Conservation (phyloP, 2,888 invertebrate species). For the Selenia dentaria region DNA sequence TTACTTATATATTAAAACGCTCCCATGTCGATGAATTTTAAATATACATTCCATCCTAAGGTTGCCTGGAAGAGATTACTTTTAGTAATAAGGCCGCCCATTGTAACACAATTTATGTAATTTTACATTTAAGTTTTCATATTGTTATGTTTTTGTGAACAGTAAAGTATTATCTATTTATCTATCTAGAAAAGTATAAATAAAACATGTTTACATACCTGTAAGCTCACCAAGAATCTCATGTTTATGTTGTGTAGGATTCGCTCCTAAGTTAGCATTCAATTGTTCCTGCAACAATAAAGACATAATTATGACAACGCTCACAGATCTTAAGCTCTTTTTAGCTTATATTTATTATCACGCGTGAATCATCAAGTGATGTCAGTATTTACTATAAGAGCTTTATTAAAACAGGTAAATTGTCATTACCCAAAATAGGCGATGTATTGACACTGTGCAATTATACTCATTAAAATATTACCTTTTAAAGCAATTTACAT, state of each 20-base stretch:
- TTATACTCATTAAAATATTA: conserved; percentile 11
- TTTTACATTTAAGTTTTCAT: too few species aligned
- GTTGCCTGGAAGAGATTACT: too few species aligned
- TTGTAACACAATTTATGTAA: too few species aligned
- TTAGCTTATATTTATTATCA: conserved; percentile 8
- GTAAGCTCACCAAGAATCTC: conserved; percentile 61
- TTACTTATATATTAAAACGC: too few species aligned
- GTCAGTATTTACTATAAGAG: conserved; percentile 32
- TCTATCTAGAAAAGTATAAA: too few species aligned
- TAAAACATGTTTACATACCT: too few species aligned
- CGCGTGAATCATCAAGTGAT: conserved; percentile 1
- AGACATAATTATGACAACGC: conserved; percentile 2
- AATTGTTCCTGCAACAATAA: conserved; percentile 58
- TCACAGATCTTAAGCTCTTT: conserved; percentile 1
- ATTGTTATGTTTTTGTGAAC: too few species aligned
- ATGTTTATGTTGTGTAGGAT: conserved; percentile 49
- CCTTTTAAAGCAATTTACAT: conserved; percentile 36
- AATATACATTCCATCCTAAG: too few species aligned
- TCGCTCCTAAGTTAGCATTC: conserved; percentile 53
- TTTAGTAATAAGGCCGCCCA: too few species aligned
- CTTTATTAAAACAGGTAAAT: conserved; percentile 27
- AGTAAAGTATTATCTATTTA: too few species aligned
- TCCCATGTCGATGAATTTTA: too few species aligned
- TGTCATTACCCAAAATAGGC: conserved; percentile 13
- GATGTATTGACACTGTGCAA: conserved; percentile 4